Evolutionary conservation across 2,113 vertebrate genomes (phyloP).

Genomic region (Saccopteryx bilineata): DNA sequence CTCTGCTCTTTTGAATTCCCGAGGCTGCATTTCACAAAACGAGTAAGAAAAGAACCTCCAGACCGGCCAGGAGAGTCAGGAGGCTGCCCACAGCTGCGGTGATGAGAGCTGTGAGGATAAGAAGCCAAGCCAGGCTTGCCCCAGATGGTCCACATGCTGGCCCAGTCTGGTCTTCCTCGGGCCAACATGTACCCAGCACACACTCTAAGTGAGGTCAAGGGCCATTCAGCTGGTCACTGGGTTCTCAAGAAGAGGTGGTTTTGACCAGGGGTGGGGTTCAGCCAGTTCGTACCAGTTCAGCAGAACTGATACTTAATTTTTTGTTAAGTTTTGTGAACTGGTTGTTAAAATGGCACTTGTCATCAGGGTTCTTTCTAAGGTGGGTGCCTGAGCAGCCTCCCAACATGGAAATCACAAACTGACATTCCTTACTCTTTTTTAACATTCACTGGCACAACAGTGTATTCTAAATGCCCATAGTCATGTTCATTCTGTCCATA

Average conservation of each 20-base stretch:
- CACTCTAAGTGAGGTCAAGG: not conserved
- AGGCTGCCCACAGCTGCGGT: not conserved
- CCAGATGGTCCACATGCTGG: not conserved
- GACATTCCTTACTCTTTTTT: too few relatives aligned
- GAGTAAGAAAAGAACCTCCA: not conserved
- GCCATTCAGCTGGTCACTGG: not conserved
- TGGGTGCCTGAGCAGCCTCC: too few relatives aligned
- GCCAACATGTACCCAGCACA: not conserved
- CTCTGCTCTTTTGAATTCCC: not conserved
- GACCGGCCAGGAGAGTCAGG: not conserved
- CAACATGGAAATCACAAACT: too few relatives aligned
- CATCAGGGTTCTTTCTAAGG: too few relatives aligned
- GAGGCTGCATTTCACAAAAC: not conserved
- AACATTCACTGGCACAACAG: too few relatives aligned
- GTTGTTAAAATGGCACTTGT: too few relatives aligned
- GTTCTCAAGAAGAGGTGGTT: not conserved
- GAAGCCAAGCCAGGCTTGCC: not conserved
- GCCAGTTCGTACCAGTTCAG: too few relatives aligned
- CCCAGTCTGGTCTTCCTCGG: not conserved
- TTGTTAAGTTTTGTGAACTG: too few relatives aligned
- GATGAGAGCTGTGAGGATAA: rapidly evolving
- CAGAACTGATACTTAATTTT: too few relatives aligned
- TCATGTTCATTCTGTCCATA: too few relatives aligned
- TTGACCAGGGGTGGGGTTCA: not conserved
- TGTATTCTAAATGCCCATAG: too few relatives aligned